Evolutionary conservation across 2,113 vertebrate species (phyloP), one percentile per base, ranked within the genome.

Genomic region (Helogale parvula): DNA sequence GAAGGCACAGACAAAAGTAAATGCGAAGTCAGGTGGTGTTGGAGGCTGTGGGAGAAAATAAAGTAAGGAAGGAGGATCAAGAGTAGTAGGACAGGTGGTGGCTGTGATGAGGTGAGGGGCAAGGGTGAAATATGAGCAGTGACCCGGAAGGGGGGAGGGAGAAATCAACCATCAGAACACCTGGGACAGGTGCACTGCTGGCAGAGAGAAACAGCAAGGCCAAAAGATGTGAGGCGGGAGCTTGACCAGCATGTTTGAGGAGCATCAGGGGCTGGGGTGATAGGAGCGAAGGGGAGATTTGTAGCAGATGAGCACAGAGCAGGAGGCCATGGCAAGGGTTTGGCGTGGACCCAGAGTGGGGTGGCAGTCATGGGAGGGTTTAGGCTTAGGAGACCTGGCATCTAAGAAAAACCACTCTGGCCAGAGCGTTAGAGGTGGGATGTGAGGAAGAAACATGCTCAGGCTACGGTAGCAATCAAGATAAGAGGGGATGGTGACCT

Each of bases 81-180:
- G 35, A 41, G 15, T 45, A 31, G 23, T 33, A 14, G 74, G 33
- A 47, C 1, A 27, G 4, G 29, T 0, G 0, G 63, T 29, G 13
- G 2, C 45, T 87, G 0, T 19, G 21, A 33, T 25, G 3, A 33
- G 33, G n/a, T 16, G 0, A 19, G 71, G 13, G 45, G 57, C 19
- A 76, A 38, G 33, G 21, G 41, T 14, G 31, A 33, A 16, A 3
- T 7, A 4, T 87, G 66, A 68, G 25, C 72, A 50, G 25, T 1
- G 0, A 13, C 79, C 33, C 45, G 14, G 50, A 79, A 82, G 8
- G 1, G 1, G 14, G 17, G 1, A 1, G 14, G 17, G 54, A 10
- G 23, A 54, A 23, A 29, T 5, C 38, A 47, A 45, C 33, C 25
- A 11, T 66, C 14, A 15, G 41, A 29, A 80, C 14, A 89, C 35